These are phyloP conservation scores for Enteromius unitaeniatus DNA, from an alignment of 2,797 vertebrate species.

Conservation along the genomic window DNA sequence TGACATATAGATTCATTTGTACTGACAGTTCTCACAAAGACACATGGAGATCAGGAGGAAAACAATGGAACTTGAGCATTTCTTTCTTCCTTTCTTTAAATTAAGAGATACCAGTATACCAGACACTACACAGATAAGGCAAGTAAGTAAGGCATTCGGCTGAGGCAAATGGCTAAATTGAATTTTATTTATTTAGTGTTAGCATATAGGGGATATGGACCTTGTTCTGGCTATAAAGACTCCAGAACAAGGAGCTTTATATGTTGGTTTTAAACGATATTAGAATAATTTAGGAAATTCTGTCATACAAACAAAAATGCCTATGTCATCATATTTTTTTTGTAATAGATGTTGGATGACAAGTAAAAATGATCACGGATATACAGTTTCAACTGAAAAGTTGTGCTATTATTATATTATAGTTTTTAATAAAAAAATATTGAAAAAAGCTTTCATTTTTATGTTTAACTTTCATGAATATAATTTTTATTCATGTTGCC, in stretches of 20 bases:
- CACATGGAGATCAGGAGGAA: conserved; percentile 33
- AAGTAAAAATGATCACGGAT: not conserved
- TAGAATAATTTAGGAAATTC: not conserved
- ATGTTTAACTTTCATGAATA: not conserved
- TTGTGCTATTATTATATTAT: not conserved
- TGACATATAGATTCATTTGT: conserved; percentile 44
- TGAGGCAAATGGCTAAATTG: not conserved
- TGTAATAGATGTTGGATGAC: not conserved
- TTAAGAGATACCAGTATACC: no score
- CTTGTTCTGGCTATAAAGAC: not conserved
- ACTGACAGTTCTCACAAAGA: conserved; percentile 46
- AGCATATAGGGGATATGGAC: not conserved
- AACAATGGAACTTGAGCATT: not conserved
- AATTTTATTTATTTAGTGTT: not conserved
- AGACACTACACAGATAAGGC: no score
- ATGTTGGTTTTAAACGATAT: not conserved
- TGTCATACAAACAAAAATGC: not conserved
- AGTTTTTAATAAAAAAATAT: not conserved
- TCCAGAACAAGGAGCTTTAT: not conserved
- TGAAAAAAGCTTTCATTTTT: not conserved
- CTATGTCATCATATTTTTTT: not conserved
- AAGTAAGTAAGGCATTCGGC: no score
- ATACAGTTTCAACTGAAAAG: not conserved
- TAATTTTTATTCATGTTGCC: not conserved
- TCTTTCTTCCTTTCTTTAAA: not conserved